These are phyloP conservation scores for Pseudoatta argentina DNA, from an alignment of 1,140 invertebrate species.

Conservation along the genomic window DNA sequence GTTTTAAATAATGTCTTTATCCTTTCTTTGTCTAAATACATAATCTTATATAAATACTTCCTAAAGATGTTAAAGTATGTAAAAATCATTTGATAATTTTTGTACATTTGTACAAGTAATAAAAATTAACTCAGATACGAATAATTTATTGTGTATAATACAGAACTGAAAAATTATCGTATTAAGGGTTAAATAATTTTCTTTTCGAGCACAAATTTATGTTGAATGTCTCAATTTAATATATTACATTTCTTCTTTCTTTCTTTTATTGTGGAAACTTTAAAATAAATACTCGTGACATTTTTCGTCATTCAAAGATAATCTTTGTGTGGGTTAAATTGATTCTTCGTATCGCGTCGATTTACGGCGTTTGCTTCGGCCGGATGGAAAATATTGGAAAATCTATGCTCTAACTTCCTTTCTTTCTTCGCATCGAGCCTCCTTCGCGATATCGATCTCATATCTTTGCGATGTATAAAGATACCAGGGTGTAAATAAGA, in stretches of 20 bases:
- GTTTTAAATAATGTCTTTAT: no score
- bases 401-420: neutral
- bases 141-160: no score
- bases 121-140: no score
- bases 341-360: neutral
- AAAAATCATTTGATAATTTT: no score
- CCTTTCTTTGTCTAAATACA: no score
- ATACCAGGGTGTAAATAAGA: conserved; percentile 24
- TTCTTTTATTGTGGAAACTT: neutral
- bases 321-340: neutral
- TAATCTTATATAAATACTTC: no score
- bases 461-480: neutral
- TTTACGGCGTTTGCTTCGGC: neutral
- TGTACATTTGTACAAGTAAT: no score
- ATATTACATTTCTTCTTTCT: neutral
- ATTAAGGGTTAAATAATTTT: no score
- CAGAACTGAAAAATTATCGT: no score
- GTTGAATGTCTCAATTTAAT: neutral
- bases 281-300: neutral
- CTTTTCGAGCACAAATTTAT: neutral
- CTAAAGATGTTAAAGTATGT: no score
- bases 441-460: neutral
- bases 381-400: conserved; percentile 3
- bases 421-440: neutral
- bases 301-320: neutral